Evolutionary conservation across 2,888 invertebrate species (phyloP).

Genomic region (Apotomis capreana): DNA sequence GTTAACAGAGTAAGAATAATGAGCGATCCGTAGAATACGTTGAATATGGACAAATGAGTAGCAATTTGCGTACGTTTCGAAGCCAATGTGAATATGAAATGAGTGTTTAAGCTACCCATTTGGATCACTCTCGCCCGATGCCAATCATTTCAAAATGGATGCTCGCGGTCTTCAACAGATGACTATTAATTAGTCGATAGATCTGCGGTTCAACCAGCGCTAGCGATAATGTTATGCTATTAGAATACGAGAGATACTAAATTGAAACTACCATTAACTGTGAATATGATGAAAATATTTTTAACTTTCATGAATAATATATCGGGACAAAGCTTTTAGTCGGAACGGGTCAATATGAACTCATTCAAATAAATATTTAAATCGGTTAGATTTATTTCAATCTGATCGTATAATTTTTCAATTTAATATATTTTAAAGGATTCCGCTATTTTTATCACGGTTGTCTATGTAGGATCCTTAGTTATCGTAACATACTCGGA

Average conservation of each 20-base stretch:
- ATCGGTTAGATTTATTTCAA: not conserved
- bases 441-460: too few relatives aligned
- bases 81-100: conserved; percentile 79
- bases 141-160: conserved; percentile 76
- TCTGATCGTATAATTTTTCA: not conserved
- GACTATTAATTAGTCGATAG: conserved; percentile 53
- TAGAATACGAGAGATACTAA: conserved; percentile 9
- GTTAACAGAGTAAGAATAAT: conserved; percentile 46
- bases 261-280: not conserved
- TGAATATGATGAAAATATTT: not conserved
- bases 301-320: not conserved
- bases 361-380: not conserved
- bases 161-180: conserved; percentile 67
- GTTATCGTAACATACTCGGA: too few relatives aligned
- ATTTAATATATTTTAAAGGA: too few relatives aligned
- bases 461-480: too few relatives aligned
- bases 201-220: conserved; percentile 34
- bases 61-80: conserved; percentile 70
- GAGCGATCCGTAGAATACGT: conserved; percentile 50
- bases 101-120: conserved; percentile 77
- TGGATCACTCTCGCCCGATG: conserved; percentile 73
- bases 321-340: not conserved
- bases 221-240: conserved; percentile 10
- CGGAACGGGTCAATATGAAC: not conserved
- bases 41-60: conserved; percentile 76